Conservation (phyloP, 2,888 invertebrate genomes). For the Drosophila anceps region DNA sequence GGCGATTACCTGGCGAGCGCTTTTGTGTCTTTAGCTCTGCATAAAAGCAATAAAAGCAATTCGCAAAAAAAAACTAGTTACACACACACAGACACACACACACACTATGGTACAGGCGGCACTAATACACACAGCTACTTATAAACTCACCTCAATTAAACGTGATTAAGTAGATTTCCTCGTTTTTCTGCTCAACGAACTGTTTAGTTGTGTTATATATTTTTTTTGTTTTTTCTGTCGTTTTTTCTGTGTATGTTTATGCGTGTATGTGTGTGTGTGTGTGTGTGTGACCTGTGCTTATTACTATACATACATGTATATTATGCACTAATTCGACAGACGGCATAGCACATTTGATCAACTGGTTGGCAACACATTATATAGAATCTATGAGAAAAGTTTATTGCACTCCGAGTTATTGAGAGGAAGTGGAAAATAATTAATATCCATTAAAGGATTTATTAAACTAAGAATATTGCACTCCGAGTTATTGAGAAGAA, state of each 20-base stretch:
- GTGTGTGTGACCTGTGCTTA: constrained; percentile 52
- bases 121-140: constrained; percentile 60
- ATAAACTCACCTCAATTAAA: constrained; percentile 83
- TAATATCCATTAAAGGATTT: too few species aligned
- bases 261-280: constrained; percentile 21
- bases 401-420: too few species aligned
- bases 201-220: constrained; percentile 67
- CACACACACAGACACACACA: constrained; percentile 37
- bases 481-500: too few species aligned
- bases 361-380: constrained; percentile 35
- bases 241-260: constrained; percentile 3
- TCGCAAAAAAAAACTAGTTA: constrained; percentile 63
- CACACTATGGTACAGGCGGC: constrained; percentile 7
- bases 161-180: constrained; percentile 81
- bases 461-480: too few species aligned
- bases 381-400: neutral
- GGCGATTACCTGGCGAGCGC: constrained; percentile 71
- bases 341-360: constrained; percentile 22
- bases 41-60: constrained; percentile 74
- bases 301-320: constrained; percentile 60
- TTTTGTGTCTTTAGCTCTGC: constrained; percentile 67
- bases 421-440: too few species aligned
- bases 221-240: neutral
- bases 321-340: constrained; percentile 36
- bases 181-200: constrained; percentile 78